Percentiles rank a stretch among this genome's conserved stretches.
phyloP scores from a whole-genome alignment of 1,140 invertebrate species.

The Sipha flava region DNA sequence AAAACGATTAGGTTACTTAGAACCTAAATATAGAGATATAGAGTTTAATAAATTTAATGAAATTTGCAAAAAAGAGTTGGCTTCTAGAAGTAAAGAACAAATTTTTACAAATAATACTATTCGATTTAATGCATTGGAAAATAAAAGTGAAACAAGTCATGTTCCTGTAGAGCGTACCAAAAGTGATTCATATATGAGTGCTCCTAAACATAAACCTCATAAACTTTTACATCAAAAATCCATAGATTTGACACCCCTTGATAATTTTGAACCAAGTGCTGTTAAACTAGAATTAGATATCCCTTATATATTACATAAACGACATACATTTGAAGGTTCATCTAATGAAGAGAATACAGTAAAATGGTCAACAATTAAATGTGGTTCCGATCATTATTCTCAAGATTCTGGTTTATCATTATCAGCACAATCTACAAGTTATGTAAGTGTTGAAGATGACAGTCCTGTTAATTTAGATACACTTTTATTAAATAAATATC shows the following conservation, averaged over 20 bases:
- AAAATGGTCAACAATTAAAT: conserved; percentile 32
- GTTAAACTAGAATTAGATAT: conserved; percentile 58
- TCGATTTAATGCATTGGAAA: conserved; percentile 27
- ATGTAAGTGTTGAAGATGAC: conserved; percentile 30
- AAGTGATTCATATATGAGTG: conserved; percentile 61
- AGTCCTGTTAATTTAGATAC: conserved; percentile 21
- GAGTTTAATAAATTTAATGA: conserved; percentile 42
- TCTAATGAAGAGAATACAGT: conserved; percentile 43
- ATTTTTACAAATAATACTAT: conserved; percentile 20
- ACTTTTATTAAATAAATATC: conserved; percentile 22
- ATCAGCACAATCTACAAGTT: conserved; percentile 11
- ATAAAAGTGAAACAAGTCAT: conserved; percentile 34
- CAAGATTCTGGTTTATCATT: conserved; percentile 41
- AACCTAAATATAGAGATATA: conserved; percentile 39
- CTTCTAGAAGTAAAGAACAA: conserved; percentile 22
- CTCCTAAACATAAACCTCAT: conserved; percentile 48
- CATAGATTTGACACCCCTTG: conserved; percentile 68
- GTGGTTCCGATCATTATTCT: conserved; percentile 38
- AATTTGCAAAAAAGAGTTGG: conserved; percentile 40
- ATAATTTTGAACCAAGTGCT: conserved; percentile 28
- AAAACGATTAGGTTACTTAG: conserved; percentile 40
- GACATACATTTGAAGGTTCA: conserved; percentile 72
- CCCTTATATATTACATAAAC: conserved; percentile 70
- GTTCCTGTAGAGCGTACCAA: conserved; percentile 64
- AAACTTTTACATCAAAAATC: conserved; percentile 64